These are phyloP conservation scores for Epistrophella euchroma DNA, from an alignment of 2,888 invertebrate genomes.

Conservation along the genomic window DNA sequence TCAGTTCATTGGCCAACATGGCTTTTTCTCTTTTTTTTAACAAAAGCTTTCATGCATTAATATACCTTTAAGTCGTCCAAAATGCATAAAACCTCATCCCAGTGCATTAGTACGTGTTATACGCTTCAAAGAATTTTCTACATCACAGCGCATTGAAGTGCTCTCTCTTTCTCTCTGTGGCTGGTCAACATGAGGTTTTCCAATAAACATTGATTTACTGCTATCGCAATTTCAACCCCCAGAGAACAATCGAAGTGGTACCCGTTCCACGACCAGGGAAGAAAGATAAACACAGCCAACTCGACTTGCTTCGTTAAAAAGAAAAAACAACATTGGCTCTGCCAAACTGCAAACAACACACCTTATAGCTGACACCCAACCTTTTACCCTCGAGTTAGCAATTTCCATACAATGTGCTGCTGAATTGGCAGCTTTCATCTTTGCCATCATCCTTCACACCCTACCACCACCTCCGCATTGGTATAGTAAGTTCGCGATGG, in stretches of 20 bases:
- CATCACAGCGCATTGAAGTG: constrained; percentile 37
- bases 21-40: neutral
- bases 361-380: constrained; percentile 41
- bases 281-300: constrained; percentile 60
- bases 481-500: no score
- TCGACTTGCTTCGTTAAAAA: constrained; percentile 49
- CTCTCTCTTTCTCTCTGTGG: neutral
- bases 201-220: constrained; percentile 68
- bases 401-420: constrained; percentile 65
- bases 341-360: constrained; percentile 51
- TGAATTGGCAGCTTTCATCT: constrained; percentile 54
- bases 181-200: constrained; percentile 44
- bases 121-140: constrained; percentile 45
- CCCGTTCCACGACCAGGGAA: neutral
- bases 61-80: constrained; percentile 9
- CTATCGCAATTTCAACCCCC: constrained; percentile 34
- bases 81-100: constrained; percentile 15
- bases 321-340: constrained; percentile 57
- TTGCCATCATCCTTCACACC: neutral
- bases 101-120: constrained; percentile 25
- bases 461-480: neutral
- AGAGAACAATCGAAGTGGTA: constrained; percentile 53
- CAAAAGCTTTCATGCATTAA: constrained; percentile 5
- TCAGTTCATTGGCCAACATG: neutral
- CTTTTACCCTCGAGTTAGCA: constrained; percentile 48